A percentile compares a stretch with the other conserved stretches of the same genome.
These are phyloP conservation scores for Frankliniella intonsa DNA, from an alignment of 2,888 invertebrate species.

Conservation along the genomic window DNA sequence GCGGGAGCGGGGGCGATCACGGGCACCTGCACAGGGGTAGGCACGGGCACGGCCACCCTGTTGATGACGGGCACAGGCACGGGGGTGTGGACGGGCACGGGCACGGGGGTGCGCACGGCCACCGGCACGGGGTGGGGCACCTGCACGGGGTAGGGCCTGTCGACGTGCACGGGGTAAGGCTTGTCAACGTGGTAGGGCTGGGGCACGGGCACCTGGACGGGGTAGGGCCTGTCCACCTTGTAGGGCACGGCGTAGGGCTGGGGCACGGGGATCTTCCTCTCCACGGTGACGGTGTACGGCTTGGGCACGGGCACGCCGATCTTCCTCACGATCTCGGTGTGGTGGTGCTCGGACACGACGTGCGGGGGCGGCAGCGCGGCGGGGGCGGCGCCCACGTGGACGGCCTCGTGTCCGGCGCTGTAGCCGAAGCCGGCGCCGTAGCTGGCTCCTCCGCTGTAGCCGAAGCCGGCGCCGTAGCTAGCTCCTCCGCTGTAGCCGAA, in stretches of 20 bases:
- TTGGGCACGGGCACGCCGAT: slow-evolving; percentile 5
- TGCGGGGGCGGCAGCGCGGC: slow-evolving; percentile 40
- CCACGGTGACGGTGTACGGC: slow-evolving; percentile 13
- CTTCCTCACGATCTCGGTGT: slow-evolving; percentile 11
- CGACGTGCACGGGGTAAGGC: neutral
- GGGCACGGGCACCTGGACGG: neutral
- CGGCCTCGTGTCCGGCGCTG: slow-evolving; percentile 42
- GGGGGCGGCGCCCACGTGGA: slow-evolving; percentile 51
- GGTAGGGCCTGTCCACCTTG: slow-evolving; percentile 23
- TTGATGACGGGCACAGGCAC: neutral
- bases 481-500: neutral
- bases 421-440: slow-evolving; percentile 44
- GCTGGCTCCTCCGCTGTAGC: slow-evolving; percentile 39
- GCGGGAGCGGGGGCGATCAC: neutral
- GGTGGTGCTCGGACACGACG: slow-evolving; percentile 21
- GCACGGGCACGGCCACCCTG: neutral
- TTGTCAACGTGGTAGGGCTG: neutral
- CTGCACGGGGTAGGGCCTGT: slow-evolving; percentile 9
- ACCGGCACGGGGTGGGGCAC: neutral
- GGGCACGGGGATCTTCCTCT: slow-evolving; percentile 19
- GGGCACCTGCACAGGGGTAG: neutral
- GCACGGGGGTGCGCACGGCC: neutral
- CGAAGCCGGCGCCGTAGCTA: neutral
- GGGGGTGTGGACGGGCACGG: slow-evolving; percentile 3
- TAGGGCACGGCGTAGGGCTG: slow-evolving; percentile 21